phyloP scores from a whole-genome alignment of 2,113 vertebrate species.

The Burhinus oedicnemus region DNA sequence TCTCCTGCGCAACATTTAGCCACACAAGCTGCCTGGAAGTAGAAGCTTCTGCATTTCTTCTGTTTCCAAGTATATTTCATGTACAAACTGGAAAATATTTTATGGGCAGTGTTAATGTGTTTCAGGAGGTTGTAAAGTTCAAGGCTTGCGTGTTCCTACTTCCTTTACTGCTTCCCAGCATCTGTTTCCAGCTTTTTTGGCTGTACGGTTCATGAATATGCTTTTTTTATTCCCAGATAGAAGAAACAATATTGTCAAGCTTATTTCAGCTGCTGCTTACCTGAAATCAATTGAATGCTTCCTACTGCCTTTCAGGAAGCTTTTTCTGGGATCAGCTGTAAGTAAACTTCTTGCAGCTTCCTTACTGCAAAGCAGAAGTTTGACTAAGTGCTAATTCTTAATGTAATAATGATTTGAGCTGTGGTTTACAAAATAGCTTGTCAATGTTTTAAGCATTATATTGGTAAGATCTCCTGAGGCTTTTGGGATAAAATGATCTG shows the following conservation, averaged over 20 bases:
- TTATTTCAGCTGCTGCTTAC: conserved; percentile 13
- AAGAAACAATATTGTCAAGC: background rate
- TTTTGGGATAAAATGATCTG: background rate
- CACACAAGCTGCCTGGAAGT: background rate
- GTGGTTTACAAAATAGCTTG: conserved; percentile 2
- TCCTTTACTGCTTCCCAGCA: background rate
- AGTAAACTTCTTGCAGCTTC: conserved; percentile 9
- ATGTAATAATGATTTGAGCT: background rate
- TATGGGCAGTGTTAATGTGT: background rate
- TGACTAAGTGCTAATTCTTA: background rate
- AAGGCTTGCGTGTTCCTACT: background rate
- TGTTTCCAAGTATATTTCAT: background rate
- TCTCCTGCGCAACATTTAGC: fast-evolving
- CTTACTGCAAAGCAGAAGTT: background rate
- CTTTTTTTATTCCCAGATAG: background rate
- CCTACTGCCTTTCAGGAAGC: conserved; percentile 23
- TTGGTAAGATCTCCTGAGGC: background rate
- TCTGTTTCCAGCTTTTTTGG: background rate
- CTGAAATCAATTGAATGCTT: conserved; percentile 37
- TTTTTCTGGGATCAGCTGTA: background rate
- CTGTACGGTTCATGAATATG: background rate
- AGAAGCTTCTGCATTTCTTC: background rate
- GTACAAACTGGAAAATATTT: background rate
- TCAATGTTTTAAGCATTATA: conserved; percentile 7
- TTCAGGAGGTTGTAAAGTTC: background rate